A percentile compares a stretch with the other conserved stretches of the same genome.
These are phyloP conservation scores for Chelidonichthys spinosus DNA, from an alignment of 2,797 vertebrate genomes.

Conservation along the genomic window DNA sequence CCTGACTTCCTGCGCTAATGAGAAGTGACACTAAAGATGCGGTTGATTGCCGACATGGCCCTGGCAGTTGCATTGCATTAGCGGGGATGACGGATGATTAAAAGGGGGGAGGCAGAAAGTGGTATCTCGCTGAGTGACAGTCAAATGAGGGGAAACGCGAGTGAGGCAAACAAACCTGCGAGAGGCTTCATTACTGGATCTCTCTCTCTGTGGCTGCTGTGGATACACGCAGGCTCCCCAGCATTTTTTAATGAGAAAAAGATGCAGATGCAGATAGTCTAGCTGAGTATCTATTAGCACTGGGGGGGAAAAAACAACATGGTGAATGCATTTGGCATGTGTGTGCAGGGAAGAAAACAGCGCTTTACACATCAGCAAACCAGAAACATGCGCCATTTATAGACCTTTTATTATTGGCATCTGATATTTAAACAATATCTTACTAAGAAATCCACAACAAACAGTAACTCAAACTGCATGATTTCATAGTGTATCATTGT, in stretches of 20 bases:
- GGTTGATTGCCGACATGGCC: constrained; percentile 78
- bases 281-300: constrained; percentile 70
- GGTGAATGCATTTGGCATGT: constrained; percentile 44
- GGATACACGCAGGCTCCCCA: constrained; percentile 59
- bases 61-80: constrained; percentile 79
- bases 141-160: constrained; percentile 64
- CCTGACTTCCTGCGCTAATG: constrained; percentile 71
- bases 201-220: constrained; percentile 49
- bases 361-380: constrained; percentile 47
- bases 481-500: background rate
- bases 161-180: constrained; percentile 59
- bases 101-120: constrained; percentile 57
- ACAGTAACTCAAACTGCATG: background rate
- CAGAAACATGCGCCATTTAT: constrained; percentile 31
- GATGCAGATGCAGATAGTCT: constrained; percentile 71
- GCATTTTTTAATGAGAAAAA: constrained; percentile 78
- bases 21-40: constrained; percentile 82
- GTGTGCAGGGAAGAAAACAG: constrained; percentile 44
- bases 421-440: constrained; percentile 31
- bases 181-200: constrained; percentile 71
- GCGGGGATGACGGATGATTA: constrained; percentile 72
- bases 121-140: constrained; percentile 73
- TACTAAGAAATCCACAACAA: constrained; percentile 1
- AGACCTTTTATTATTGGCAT: constrained; percentile 29
- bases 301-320: constrained; percentile 25